Evolutionary conservation across 1,140 invertebrate genomes (phyloP).

Genomic region (Pissodes strobi): DNA sequence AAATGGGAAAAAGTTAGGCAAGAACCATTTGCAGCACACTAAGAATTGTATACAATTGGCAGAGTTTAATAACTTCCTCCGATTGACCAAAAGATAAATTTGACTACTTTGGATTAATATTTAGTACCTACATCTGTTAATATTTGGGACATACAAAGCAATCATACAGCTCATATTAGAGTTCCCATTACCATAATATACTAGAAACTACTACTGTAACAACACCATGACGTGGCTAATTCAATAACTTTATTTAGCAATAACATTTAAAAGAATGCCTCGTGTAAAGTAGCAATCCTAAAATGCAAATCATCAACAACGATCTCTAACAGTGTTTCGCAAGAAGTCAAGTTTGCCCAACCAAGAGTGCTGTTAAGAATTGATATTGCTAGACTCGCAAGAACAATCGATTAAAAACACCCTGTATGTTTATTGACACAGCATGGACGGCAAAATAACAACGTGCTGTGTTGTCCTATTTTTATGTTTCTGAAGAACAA

Average conservation of each 20-base stretch:
- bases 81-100: too few species aligned
- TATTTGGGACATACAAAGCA: too few species aligned
- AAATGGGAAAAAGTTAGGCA: too few species aligned
- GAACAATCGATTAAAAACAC: slow-evolving; percentile 16
- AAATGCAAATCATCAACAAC: slow-evolving; percentile 17
- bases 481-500: slow-evolving; percentile 15
- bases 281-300: slow-evolving; percentile 12
- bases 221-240: background rate
- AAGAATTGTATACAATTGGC: too few species aligned
- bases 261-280: background rate
- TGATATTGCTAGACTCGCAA: slow-evolving; percentile 12
- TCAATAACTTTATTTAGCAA: background rate
- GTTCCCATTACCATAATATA: too few species aligned
- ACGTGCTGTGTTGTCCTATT: slow-evolving; percentile 7
- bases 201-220: background rate
- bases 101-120: too few species aligned
- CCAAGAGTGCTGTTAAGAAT: background rate
- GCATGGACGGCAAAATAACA: slow-evolving; percentile 10
- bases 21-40: too few species aligned
- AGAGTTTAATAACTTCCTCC: too few species aligned
- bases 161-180: too few species aligned
- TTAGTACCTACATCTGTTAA: too few species aligned
- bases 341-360: slow-evolving; percentile 1
- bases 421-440: slow-evolving; percentile 16
- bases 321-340: slow-evolving; percentile 14